A percentile compares a stretch with the other conserved stretches of the same genome.
Conservation (phyloP, 2,888 invertebrate species). For the Phoronis australis region DNA sequence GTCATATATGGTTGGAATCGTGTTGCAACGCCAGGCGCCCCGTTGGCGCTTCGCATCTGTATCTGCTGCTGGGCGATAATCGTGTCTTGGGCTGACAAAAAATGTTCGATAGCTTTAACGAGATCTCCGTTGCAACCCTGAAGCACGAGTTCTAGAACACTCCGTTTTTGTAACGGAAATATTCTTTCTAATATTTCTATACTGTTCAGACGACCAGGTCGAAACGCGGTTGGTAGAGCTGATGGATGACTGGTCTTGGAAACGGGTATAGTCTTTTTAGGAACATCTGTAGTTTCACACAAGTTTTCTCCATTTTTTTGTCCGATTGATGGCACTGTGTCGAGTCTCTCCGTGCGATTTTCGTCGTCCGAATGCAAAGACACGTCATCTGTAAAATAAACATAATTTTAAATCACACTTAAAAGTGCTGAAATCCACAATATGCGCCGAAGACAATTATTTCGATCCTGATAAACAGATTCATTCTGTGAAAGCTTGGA, state of each 20-base stretch:
- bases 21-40: conserved; percentile 2
- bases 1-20: conserved; percentile 21
- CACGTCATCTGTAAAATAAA: too few species aligned
- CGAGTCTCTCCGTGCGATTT: too few species aligned
- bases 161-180: conserved; percentile 79
- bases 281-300: too few species aligned
- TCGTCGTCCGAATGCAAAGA: too few species aligned
- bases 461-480: too few species aligned
- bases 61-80: conserved; percentile 34
- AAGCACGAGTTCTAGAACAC: conserved; percentile 84
- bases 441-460: too few species aligned
- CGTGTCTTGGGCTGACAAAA: conserved; percentile 56
- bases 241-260: conserved; percentile 9
- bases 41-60: background rate
- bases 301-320: too few species aligned
- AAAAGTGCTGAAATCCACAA: too few species aligned
- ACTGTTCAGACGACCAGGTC: conserved; percentile 56
- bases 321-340: too few species aligned
- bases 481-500: too few species aligned
- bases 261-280: too few species aligned
- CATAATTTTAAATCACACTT: too few species aligned
- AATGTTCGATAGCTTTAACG: conserved; percentile 83
- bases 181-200: conserved; percentile 77
- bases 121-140: conserved; percentile 88
- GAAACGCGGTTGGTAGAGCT: conserved; percentile 33